Evolutionary conservation across 2,888 invertebrate species (phyloP).

Genomic region (Xestia c-nigrum): DNA sequence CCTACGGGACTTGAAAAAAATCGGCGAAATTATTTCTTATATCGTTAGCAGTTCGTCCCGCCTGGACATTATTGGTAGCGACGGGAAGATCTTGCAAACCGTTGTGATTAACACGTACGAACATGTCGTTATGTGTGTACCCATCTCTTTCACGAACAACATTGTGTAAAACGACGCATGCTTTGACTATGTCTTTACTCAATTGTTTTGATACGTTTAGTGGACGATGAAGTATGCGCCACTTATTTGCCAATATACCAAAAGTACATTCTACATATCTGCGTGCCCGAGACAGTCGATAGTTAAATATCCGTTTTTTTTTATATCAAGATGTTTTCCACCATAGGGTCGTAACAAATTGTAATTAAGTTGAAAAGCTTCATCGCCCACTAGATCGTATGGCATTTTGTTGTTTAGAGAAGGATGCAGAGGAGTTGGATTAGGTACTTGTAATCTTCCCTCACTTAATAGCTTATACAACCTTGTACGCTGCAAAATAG

Average conservation of each 20-base stretch:
- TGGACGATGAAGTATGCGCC: no score
- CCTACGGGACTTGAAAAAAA: slow-evolving; percentile 37
- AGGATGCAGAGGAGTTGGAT: slow-evolving; percentile 19
- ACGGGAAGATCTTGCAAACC: slow-evolving; percentile 29
- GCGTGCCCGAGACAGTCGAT: slow-evolving; percentile 27
- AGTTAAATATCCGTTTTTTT: slow-evolving; percentile 36
- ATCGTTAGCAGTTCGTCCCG: slow-evolving; percentile 37
- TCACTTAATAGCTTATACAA: slow-evolving; percentile 25
- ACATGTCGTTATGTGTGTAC: slow-evolving; percentile 32
- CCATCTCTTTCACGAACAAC: slow-evolving; percentile 39
- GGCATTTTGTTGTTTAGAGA: slow-evolving; percentile 32
- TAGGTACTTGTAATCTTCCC: slow-evolving; percentile 7
- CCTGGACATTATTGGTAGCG: slow-evolving; percentile 21
- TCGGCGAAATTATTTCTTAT: slow-evolving; percentile 44
- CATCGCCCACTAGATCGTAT: slow-evolving; percentile 33
- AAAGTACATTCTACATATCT: slow-evolving; percentile 25
- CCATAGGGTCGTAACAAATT: slow-evolving; percentile 28
- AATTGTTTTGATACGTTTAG: background rate
- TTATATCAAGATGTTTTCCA: slow-evolving; percentile 23
- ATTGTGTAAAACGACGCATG: slow-evolving; percentile 44
- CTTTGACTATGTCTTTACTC: slow-evolving; percentile 28
- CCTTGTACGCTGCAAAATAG: slow-evolving; percentile 24
- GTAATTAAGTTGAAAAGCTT: slow-evolving; percentile 29
- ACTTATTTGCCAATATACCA: no score
- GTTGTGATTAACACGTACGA: slow-evolving; percentile 27